Evolutionary conservation across 2,113 vertebrate species (phyloP), one percentile per base, ranked within the genome.

Genomic region (Odontesthes bonariensis): DNA sequence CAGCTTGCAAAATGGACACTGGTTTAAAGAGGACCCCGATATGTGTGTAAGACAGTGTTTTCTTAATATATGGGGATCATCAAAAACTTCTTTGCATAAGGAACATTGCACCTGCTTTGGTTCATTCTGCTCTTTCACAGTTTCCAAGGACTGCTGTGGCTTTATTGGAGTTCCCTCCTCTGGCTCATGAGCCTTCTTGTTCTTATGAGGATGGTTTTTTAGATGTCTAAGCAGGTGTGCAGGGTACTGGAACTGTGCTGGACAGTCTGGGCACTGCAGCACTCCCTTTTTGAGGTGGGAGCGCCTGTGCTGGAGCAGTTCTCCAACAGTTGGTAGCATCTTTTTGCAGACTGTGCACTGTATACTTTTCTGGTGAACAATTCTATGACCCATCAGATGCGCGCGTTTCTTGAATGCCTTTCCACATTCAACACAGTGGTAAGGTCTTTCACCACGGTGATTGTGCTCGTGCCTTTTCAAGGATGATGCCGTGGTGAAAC

Each of bases 331-430:
- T 49, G 89, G 86, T 51, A 94, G 52, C 68, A 93, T 80, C 79
- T 92, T 91, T 75, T 62, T 87, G 74, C 94, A 95, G 57, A 93
- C 89, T n/a, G 91, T 92, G 77, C 94, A 95, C 69, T 93, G 92
- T 81, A 94, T 87, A 70, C 73, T 94, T 59, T 86, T 83, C 73
- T 89, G 88, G 54, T 95, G 94, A 35, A 89, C 73, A 19, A 65
- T 83, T 86, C 90, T 92, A 75, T 95, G 94, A 58, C 74, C 4
- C 14, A 86, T 56, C n/a, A 95, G 79, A 82, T 92, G 57, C 8
- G 68, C 10, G 53, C 5, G 83, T 65, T 73, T 91, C 47, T 86
- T 86, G 77, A 94, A 95, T 42, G 54, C 46, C 67, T 92, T 92
- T 16, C 91, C 88, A 86, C 94, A 95, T 46, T 94, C 85, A 64